Percentiles rank a stretch among this genome's conserved stretches.
phyloP scores from a whole-genome alignment of 2,113 vertebrate genomes.

The Tyto alba region DNA sequence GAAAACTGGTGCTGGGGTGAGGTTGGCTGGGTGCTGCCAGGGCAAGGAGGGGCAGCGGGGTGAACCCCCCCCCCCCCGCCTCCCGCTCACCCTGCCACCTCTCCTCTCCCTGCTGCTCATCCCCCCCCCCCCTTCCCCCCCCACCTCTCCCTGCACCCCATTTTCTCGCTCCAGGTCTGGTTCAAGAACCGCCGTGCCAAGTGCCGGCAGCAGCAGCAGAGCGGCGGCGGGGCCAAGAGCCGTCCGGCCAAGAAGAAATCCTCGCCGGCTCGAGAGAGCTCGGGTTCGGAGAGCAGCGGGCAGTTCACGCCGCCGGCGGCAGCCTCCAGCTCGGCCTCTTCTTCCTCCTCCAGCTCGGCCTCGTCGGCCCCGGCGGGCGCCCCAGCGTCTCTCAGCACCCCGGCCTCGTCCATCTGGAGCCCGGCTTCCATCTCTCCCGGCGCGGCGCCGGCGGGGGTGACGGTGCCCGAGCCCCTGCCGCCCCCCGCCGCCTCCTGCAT shows the following conservation, averaged over 20 bases:
- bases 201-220: conserved; percentile 93
- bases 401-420: conserved; percentile 94
- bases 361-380: conserved; percentile 71
- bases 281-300: conserved; percentile 93
- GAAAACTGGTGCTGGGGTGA: background rate
- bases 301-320: conserved; percentile 95
- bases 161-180: conserved; percentile 83
- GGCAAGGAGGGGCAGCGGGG: background rate
- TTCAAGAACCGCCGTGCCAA: conserved; percentile 98
- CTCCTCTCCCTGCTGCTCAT: background rate
- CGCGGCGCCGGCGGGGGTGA: conserved; percentile 77
- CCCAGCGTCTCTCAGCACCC: conserved; percentile 84
- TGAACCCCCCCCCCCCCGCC: no score
- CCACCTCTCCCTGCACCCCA: accelerated
- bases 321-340: conserved; percentile 89
- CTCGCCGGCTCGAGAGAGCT: conserved; percentile 93
- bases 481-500: conserved; percentile 89
- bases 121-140: no score
- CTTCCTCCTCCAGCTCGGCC: conserved; percentile 88
- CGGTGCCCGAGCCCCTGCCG: conserved; percentile 81
- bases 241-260: conserved; percentile 95
- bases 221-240: conserved; percentile 85
- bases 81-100: background rate
- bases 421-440: conserved; percentile 94
- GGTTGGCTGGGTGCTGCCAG: background rate